These are phyloP conservation scores for Nothoprocta pentlandii DNA, from an alignment of 2,113 vertebrate species.

Conservation along the genomic window DNA sequence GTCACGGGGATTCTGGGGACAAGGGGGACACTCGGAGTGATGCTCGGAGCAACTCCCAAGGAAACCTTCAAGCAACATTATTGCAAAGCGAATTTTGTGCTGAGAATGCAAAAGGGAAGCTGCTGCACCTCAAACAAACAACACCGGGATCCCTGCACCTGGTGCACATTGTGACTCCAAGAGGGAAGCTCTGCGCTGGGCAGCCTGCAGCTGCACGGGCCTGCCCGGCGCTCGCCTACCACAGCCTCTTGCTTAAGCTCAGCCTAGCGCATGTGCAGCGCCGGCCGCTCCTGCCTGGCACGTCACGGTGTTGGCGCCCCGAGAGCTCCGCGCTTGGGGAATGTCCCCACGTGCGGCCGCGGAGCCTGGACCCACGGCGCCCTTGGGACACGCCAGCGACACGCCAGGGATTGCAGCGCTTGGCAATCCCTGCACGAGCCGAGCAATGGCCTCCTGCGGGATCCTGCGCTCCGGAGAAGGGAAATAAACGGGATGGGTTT, in stretches of 20 bases:
- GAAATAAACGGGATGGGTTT: neutral
- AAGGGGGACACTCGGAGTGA: accelerated
- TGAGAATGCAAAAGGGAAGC: neutral
- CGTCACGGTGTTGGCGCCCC: neutral
- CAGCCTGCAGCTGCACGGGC: neutral
- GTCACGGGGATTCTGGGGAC: neutral
- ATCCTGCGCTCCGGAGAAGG: neutral
- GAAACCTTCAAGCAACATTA: neutral
- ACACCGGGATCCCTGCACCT: neutral
- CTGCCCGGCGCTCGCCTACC: neutral
- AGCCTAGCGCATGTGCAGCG: neutral
- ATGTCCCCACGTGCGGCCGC: neutral
- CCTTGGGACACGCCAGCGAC: too few species aligned
- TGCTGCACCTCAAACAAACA: neutral
- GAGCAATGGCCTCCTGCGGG: neutral
- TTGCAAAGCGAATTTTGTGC: neutral
- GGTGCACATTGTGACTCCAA: neutral
- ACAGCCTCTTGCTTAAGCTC: too few species aligned
- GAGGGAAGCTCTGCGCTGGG: neutral
- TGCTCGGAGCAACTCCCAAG: accelerated
- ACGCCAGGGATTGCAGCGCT: too few species aligned
- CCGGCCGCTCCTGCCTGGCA: neutral
- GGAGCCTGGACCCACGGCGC: neutral
- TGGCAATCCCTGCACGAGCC: neutral
- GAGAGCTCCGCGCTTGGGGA: neutral